These are phyloP conservation scores for Aspidiotus destructor DNA, from an alignment of 2,888 invertebrate genomes.

Conservation along the genomic window DNA sequence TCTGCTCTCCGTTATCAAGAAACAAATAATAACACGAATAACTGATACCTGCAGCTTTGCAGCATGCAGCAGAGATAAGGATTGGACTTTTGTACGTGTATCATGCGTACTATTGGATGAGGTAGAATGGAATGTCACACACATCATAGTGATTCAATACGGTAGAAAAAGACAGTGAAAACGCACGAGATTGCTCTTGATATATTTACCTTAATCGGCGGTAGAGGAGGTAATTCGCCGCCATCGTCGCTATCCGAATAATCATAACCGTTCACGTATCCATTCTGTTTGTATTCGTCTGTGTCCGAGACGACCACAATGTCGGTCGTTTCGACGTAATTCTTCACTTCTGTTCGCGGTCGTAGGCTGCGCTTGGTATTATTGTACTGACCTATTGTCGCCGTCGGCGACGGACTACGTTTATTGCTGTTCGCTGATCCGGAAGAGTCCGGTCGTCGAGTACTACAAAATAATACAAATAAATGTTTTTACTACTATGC, in stretches of 20 bases:
- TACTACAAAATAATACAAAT: background rate
- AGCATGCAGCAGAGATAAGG: too few relatives aligned
- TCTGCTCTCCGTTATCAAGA: too few relatives aligned
- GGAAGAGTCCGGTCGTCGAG: conserved; percentile 21
- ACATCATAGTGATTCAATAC: too few relatives aligned
- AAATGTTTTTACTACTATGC: background rate
- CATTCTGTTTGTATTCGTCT: conserved; percentile 47
- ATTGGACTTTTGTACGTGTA: too few relatives aligned
- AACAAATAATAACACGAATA: too few relatives aligned
- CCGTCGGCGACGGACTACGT: conserved; percentile 20
- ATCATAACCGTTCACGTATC: conserved; percentile 50
- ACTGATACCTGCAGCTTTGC: too few relatives aligned
- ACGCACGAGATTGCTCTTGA: too few relatives aligned
- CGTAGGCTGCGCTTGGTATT: conserved; percentile 54
- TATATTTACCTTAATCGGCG: conserved; percentile 53
- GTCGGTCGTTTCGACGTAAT: conserved; percentile 77
- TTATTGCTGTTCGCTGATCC: conserved; percentile 17
- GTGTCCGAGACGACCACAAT: conserved; percentile 43
- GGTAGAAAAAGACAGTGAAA: too few relatives aligned
- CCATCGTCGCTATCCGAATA: conserved; percentile 53
- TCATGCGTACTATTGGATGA: too few relatives aligned
- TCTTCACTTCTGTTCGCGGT: conserved; percentile 71
- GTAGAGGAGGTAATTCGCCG: conserved; percentile 59
- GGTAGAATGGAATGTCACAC: too few relatives aligned
- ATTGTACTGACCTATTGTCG: conserved; percentile 20